Base-by-base conservation (phyloP, 2,888 invertebrate genomes). In the Lamellibrachia columna region DNA sequence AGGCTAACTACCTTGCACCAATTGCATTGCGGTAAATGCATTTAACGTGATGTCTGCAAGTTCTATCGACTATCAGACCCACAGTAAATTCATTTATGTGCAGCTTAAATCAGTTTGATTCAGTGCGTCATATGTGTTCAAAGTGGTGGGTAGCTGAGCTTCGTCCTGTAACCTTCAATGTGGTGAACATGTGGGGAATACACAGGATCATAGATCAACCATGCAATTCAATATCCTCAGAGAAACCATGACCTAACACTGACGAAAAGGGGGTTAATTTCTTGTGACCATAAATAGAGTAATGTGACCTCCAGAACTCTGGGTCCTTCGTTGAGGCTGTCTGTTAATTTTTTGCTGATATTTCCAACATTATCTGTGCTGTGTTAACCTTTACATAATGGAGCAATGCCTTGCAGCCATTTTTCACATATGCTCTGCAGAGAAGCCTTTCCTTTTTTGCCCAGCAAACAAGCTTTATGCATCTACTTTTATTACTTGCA, bases 1-100 rank as follows among this genome's bases (percentile, higher is more conserved):
- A 75, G 75, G 75, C 75, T 75, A 75, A 75, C 75, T 75, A 75
- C 75, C 75, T 75, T 75, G 75, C 75, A 75, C 75, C 75, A 75
- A 75, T 75, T 75, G 75, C 22, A 75, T 75, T 75, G 75, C 75
- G 15, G 75, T n/a, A 75, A 75, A 75, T 75, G 75, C 22, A 75
- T 75, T 75, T 75, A 75, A n/a, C 75, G 22, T 22, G 75, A 75
- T 22, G 75, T 75, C 75, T 75, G 75, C 75, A 75, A 75, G 75
- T 22, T 75, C 75, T 75, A 75, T 75, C 75, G 75, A 75, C 75
- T 75, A n/a, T 22, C 75, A n/a, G 75, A 75, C 75, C 75, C n/a
- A 75, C 75, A 22, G 75, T 15, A 75, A 75, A 75, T 75, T n/a
- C 75, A 22, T 75, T 75, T 75, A 75, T n/a, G 22, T 22, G 75